These are phyloP conservation scores for Ceratitis capitata DNA, from an alignment of 1,140 invertebrate species.

Conservation along the genomic window DNA sequence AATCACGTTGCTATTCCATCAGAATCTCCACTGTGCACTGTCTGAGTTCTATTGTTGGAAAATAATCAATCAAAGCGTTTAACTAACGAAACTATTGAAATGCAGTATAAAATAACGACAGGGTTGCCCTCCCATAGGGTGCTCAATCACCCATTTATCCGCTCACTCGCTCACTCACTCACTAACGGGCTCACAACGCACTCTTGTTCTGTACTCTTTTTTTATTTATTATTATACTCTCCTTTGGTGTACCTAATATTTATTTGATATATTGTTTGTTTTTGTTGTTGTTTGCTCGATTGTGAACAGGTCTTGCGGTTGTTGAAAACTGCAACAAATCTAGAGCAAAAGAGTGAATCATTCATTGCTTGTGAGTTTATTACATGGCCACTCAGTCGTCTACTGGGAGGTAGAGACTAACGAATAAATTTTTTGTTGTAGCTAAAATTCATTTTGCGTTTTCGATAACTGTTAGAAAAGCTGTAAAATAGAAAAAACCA, in stretches of 20 bases:
- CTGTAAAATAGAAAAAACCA: background rate
- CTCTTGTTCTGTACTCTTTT: background rate
- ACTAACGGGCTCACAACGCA: background rate
- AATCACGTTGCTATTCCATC: background rate
- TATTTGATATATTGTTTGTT: background rate
- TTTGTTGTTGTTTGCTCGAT: background rate
- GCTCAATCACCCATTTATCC: background rate
- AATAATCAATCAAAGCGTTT: slow-evolving; percentile 28
- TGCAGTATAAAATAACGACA: background rate
- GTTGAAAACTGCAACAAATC: background rate
- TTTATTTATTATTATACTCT: background rate
- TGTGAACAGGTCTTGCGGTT: slow-evolving; percentile 16
- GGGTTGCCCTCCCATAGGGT: background rate
- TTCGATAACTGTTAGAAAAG: background rate
- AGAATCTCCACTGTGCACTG: background rate
- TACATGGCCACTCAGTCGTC: background rate
- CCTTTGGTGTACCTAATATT: background rate
- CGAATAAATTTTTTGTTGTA: background rate
- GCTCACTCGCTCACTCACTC: background rate
- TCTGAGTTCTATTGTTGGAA: background rate
- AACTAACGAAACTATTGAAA: background rate
- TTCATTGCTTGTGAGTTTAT: background rate
- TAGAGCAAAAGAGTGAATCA: background rate
- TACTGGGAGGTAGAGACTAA: background rate
- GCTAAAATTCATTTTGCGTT: background rate